These are phyloP conservation scores for Notothenia rossii DNA, from an alignment of 2,113 vertebrate genomes.

Conservation along the genomic window DNA sequence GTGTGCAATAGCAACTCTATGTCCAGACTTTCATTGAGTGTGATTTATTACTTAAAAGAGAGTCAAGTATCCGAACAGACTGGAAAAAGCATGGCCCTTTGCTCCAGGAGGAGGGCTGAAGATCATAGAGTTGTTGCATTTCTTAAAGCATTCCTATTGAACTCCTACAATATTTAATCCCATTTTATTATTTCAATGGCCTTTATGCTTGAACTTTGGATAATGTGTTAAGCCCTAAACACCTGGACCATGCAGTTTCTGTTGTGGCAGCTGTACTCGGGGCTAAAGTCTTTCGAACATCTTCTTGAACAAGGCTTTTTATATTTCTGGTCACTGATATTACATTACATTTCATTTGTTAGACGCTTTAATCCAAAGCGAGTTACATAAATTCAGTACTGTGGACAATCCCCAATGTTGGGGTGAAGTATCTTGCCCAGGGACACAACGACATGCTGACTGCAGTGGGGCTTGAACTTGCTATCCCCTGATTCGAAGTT, in stretches of 20 bases:
- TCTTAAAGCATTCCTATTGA: conserved; percentile 20
- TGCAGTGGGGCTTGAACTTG: too few relatives aligned
- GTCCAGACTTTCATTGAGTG: not conserved
- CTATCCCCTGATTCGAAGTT: too few relatives aligned
- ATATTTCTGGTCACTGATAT: conserved; percentile 14
- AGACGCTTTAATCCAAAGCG: too few relatives aligned
- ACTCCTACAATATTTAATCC: not conserved
- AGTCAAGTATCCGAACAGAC: not conserved
- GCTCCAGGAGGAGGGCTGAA: not conserved
- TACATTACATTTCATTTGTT: too few relatives aligned
- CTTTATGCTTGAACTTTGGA: not conserved
- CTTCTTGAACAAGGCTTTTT: not conserved
- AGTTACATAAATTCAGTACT: too few relatives aligned
- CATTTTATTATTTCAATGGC: not conserved
- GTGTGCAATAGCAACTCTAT: not conserved
- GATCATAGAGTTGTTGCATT: conserved; percentile 12
- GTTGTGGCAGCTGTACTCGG: not conserved
- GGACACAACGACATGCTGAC: too few relatives aligned
- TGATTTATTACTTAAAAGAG: not conserved
- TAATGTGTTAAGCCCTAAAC: not conserved
- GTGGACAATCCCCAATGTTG: too few relatives aligned
- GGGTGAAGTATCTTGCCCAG: too few relatives aligned
- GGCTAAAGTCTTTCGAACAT: not conserved
- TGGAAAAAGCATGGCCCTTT: not conserved
- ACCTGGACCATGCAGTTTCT: not conserved